Evolutionary conservation across 2,113 vertebrate genomes (phyloP).

Genomic region (Mesocricetus auratus): DNA sequence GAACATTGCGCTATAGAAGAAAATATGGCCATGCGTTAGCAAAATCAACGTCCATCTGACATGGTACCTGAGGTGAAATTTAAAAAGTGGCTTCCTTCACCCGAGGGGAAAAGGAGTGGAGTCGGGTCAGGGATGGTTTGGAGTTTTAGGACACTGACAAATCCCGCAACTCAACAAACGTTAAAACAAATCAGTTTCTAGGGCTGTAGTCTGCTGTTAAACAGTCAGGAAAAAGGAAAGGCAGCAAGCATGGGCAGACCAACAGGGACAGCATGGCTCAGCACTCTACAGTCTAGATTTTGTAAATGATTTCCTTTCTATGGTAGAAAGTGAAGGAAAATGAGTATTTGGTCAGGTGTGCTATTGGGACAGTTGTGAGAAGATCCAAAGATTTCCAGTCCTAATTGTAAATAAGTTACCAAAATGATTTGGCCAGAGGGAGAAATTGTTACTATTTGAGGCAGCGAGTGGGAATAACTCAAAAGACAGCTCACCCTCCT

Average conservation of each 20-base stretch:
- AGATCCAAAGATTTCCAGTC: not conserved
- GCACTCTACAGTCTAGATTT: not conserved
- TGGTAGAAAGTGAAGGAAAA: conserved; percentile 6
- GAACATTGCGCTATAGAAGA: not conserved
- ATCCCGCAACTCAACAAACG: conserved; percentile 13
- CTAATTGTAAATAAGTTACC: not conserved
- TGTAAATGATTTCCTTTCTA: not conserved
- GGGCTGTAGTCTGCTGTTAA: not conserved
- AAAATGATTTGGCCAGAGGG: not conserved
- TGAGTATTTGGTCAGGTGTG: not conserved
- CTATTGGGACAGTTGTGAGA: not conserved
- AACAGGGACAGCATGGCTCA: not conserved
- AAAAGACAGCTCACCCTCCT: not conserved
- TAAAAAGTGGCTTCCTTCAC: not conserved
- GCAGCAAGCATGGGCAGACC: not conserved
- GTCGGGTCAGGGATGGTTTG: not conserved
- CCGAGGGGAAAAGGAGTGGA: not conserved
- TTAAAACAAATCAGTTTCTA: conserved; percentile 16
- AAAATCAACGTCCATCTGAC: conserved; percentile 37
- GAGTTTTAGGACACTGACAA: not conserved
- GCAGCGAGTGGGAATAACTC: not conserved
- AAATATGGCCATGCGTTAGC: not conserved
- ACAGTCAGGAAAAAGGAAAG: not conserved
- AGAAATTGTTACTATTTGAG: not conserved
- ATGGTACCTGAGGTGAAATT: conserved; percentile 23